These are phyloP conservation scores for Drosophila suboccidentalis DNA, from an alignment of 2,888 invertebrate genomes.

Conservation along the genomic window DNA sequence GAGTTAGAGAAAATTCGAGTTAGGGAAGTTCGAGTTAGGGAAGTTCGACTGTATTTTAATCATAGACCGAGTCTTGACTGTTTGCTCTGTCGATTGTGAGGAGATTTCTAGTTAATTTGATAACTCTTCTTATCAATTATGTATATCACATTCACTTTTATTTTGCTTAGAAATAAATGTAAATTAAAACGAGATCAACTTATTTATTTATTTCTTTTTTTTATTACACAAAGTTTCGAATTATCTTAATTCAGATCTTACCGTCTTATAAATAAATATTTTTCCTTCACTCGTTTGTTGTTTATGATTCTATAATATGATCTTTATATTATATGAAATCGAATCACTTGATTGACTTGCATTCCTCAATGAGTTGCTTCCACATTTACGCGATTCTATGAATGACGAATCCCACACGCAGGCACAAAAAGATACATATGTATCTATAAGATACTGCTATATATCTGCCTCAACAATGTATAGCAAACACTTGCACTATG, in stretches of 20 bases:
- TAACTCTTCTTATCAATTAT: no score
- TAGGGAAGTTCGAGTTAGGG: no score
- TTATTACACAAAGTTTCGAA: no score
- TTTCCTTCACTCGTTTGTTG: background rate
- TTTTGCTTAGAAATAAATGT: no score
- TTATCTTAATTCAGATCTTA: no score
- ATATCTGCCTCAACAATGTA: slow-evolving; percentile 40
- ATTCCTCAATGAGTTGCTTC: slow-evolving; percentile 32
- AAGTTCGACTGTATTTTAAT: no score
- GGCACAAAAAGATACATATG: slow-evolving; percentile 3
- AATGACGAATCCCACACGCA: slow-evolving; percentile 54
- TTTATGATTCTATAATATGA: slow-evolving; percentile 6
- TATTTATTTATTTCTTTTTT: no score
- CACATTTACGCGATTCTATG: slow-evolving; percentile 32
- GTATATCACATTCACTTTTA: no score
- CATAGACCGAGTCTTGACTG: background rate
- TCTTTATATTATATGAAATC: slow-evolving; percentile 8
- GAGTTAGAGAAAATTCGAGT: no score
- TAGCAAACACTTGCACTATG: slow-evolving; percentile 70
- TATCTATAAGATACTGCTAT: slow-evolving; percentile 24
- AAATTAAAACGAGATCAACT: no score
- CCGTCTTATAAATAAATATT: no score
- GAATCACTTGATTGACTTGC: slow-evolving; percentile 26
- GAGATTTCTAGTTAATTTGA: background rate
- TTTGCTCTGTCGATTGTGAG: background rate